These are phyloP conservation scores for Silurus lanzhouensis DNA, from an alignment of 2,797 vertebrate species.

Conservation along the genomic window DNA sequence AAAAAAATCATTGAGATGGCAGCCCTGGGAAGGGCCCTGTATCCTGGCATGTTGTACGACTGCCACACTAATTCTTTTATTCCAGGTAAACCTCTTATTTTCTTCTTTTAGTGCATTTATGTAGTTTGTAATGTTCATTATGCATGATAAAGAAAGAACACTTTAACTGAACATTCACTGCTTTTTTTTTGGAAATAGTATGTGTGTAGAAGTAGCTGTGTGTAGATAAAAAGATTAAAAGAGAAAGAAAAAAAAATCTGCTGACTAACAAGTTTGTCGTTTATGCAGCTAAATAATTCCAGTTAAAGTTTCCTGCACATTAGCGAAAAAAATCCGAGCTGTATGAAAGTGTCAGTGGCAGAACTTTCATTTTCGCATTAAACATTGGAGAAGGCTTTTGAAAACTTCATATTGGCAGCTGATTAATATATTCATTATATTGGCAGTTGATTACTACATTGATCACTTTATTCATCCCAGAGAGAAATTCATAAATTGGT, in stretches of 20 bases:
- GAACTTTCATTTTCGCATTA: neutral
- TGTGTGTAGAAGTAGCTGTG: neutral
- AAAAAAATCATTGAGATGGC: neutral
- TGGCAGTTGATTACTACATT: neutral
- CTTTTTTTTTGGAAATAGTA: neutral
- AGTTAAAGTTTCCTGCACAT: neutral
- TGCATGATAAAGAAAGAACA: neutral
- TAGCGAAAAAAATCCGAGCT: neutral
- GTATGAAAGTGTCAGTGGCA: neutral
- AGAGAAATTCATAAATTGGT: neutral
- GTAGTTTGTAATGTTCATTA: neutral
- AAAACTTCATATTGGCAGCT: neutral
- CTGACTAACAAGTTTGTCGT: neutral
- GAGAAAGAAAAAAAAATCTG: neutral
- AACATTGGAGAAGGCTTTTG: neutral
- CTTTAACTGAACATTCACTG: neutral
- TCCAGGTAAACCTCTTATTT: neutral
- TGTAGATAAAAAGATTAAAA: neutral
- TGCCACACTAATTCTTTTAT: neutral
- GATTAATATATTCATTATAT: no score
- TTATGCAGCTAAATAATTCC: neutral
- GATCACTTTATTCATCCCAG: no score
- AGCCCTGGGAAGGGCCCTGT: conserved; percentile 11
- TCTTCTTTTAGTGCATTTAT: neutral
- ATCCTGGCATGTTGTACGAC: neutral